Evolutionary conservation across 1,140 invertebrate genomes (phyloP), one percentile per base, ranked within the genome.

Genomic region (Platyura marginata): DNA sequence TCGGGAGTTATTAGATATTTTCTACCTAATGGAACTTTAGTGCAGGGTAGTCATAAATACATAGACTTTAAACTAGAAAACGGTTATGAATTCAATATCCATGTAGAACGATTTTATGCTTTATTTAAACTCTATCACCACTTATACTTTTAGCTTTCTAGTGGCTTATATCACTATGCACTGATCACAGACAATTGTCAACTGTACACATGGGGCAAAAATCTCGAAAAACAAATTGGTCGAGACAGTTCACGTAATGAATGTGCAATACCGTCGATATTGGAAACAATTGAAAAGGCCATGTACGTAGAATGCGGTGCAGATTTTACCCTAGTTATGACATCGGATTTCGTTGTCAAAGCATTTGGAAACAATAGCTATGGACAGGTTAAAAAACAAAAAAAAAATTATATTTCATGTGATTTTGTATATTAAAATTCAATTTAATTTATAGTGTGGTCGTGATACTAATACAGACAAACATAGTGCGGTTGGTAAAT

Each of bases 151-250:
- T 15, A 74, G 67, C 62, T 76, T 25, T 60, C 66, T 21, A 72
- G 71, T 60, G 77, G 77, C 21, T 68, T 68, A 47, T 71, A 74
- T 47, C 77, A 81, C 53, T 70, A 65, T 48, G 63, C 68, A 13
- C 46, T 77, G 35, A 53, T 79, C 25, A 77, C 75, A 21, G 60
- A 61, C 9, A 64, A 68, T 44, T 74, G 73, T 34, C 62, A 65
- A 25, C 50, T 79, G 0, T 79, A 74, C 49, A 67, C 70, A 2
- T 80, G 76, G 74, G 77, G 77, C 16, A 62, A 71, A 38, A 77
- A 76, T 55, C 51, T 74, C 25, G 76, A 79, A 54, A 75, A 75
- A 40, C 77, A 81, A 53, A 55, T 81, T 18, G 78, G 77, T 20
- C 59, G 57, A 3, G 59, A 61, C 44, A 69, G 71, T 48, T 67